phyloP scores from a whole-genome alignment of 1,140 invertebrate genomes.

The Orchesella cincta region DNA sequence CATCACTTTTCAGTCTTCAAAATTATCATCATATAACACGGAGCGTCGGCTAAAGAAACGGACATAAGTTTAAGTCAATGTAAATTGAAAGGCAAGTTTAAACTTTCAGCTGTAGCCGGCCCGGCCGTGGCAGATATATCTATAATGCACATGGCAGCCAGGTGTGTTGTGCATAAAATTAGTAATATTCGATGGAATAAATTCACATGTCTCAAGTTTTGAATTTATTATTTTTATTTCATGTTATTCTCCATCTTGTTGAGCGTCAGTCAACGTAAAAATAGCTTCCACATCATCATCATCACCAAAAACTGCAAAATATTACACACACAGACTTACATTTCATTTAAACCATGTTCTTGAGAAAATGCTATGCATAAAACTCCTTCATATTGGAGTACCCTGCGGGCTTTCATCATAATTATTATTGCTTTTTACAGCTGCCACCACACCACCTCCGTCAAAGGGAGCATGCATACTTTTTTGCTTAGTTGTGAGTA shows the following conservation, averaged over 20 bases:
- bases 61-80: no score
- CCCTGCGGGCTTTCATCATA: background rate
- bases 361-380: background rate
- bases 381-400: background rate
- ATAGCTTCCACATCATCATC: no score
- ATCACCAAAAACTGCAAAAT: background rate
- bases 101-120: no score
- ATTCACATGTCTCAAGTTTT: background rate
- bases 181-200: no score
- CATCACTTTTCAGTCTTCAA: no score
- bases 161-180: background rate
- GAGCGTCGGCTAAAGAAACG: no score
- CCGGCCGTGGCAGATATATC: no score
- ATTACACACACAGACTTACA: background rate
- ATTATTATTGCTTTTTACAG: background rate
- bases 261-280: background rate
- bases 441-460: background rate
- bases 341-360: background rate
- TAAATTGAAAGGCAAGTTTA: no score
- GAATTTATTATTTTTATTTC: background rate
- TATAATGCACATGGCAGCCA: background rate
- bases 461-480: background rate
- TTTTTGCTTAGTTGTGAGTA: background rate
- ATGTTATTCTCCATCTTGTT: background rate
- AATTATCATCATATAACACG: no score